phyloP scores from a whole-genome alignment of 2,797 vertebrate genomes.

The Urophycis tenuis region DNA sequence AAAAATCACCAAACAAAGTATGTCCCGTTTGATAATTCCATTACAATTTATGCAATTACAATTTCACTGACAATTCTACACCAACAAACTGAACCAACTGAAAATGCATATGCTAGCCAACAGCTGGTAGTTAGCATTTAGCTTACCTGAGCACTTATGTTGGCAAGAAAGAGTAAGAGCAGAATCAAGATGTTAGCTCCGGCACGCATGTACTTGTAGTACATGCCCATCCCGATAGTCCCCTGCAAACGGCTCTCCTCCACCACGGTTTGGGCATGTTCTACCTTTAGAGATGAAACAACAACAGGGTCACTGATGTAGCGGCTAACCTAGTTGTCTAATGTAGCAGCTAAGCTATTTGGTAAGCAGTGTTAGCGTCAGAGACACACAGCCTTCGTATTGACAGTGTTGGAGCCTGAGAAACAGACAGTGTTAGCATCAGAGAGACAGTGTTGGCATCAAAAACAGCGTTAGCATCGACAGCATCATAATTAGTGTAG shows the following conservation, averaged over 20 bases:
- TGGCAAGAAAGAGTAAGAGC: conserved; percentile 68
- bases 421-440: too few relatives aligned
- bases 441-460: neutral
- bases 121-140: neutral
- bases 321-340: conserved; percentile 48
- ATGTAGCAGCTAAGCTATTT: conserved; percentile 42
- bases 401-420: too few relatives aligned
- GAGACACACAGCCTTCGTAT: too few relatives aligned
- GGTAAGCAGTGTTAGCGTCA: neutral
- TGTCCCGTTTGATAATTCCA: neutral
- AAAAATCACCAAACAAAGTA: neutral
- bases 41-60: neutral
- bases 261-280: conserved; percentile 52
- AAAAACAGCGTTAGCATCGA: conserved; percentile 60
- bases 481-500: too few relatives aligned
- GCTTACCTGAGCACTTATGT: conserved; percentile 80
- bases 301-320: neutral
- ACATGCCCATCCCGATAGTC: conserved; percentile 72
- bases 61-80: neutral
- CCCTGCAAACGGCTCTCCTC: conserved; percentile 81
- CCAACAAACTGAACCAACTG: too few relatives aligned
- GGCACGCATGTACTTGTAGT: conserved; percentile 79
- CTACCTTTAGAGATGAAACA: conserved; percentile 2
- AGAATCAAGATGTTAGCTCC: conserved; percentile 72
- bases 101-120: neutral